Base-by-base conservation (phyloP, 2,888 invertebrate genomes). In the Hemicrepidius hirtus region DNA sequence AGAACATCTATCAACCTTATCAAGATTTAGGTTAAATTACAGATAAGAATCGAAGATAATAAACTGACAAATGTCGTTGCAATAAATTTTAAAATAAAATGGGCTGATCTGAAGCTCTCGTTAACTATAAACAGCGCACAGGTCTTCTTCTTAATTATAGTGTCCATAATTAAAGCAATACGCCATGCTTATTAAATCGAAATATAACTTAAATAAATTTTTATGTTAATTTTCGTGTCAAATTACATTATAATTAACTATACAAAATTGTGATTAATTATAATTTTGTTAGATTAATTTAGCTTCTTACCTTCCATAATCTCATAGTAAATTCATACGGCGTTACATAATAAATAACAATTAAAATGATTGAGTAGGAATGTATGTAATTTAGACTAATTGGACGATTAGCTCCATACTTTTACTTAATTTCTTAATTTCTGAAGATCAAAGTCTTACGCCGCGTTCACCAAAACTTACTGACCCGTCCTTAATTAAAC, bases 141-240 rank as follows among this genome's bases (percentile, higher is more conserved):
- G 40, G n/a, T n/a, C n/a, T n/a, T n/a, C n/a, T 59, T 37, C 81
- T 81, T 83, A 83, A 83, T 83, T 83, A 80, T 76, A 78, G 78
- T 76, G 74, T 77, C 76, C 79, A 81, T 83, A 81, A 82, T 82
- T 82, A 81, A 82, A 81, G 81, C 81, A 76, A 78, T 79, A 79
- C 78, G 80, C 77, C 75, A 74, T 75, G 78, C 79, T 82, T 79
- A 82, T 82, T 82, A 81, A 80, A 77, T 66, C 76, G 73, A 80
- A 80, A 82, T 32, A 32, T 80, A 80, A 81, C 80, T 81, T 79
- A 82, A 82, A 83, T 80, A 81, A 24, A 80, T 81, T 81, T 82
- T 80, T 77, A 81, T 78, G 80, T 80, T 80, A 80, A 81, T 65
- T 64, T 60, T 64, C 49, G n/a, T 59, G 37, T 59, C 65, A 71